Conservation (phyloP, 1,140 invertebrate species). For the Drosophila leontia region DNA sequence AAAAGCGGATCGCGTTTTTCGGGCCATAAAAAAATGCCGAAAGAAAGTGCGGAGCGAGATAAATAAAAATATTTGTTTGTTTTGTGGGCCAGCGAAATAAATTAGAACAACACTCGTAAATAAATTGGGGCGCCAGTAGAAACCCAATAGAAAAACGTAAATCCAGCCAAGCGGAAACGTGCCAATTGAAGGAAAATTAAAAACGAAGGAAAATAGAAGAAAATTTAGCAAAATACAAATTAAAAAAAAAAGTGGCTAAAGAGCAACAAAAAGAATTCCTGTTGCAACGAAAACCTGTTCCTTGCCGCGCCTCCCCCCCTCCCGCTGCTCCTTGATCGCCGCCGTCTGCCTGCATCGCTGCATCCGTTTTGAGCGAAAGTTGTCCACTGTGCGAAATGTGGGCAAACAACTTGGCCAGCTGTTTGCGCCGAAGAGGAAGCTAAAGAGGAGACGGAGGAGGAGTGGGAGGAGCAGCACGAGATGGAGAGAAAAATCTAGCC, state of each 20-base stretch:
- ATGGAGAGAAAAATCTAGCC: slow-evolving; percentile 65
- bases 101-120: slow-evolving; percentile 67
- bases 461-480: background rate
- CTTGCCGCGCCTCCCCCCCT: background rate
- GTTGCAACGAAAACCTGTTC: slow-evolving; percentile 73
- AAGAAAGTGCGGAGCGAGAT: slow-evolving; percentile 75
- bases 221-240: slow-evolving; percentile 17
- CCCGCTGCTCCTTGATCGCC: slow-evolving; percentile 20
- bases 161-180: slow-evolving; percentile 45
- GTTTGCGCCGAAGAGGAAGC: slow-evolving; percentile 34
- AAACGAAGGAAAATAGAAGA: background rate
- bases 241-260: slow-evolving; percentile 13
- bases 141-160: slow-evolving; percentile 30
- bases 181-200: slow-evolving; percentile 58
- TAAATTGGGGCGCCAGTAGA: slow-evolving; percentile 43
- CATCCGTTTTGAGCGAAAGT: slow-evolving; percentile 81
- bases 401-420: slow-evolving; percentile 72
- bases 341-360: slow-evolving; percentile 41
- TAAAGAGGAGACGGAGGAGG: background rate
- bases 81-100: slow-evolving; percentile 75
- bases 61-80: slow-evolving; percentile 69
- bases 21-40: slow-evolving; percentile 59
- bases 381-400: slow-evolving; percentile 61
- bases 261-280: slow-evolving; percentile 57
- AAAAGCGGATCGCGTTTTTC: slow-evolving; percentile 68